Conservation (phyloP, 2,113 vertebrate species). For the Colius striatus region DNA sequence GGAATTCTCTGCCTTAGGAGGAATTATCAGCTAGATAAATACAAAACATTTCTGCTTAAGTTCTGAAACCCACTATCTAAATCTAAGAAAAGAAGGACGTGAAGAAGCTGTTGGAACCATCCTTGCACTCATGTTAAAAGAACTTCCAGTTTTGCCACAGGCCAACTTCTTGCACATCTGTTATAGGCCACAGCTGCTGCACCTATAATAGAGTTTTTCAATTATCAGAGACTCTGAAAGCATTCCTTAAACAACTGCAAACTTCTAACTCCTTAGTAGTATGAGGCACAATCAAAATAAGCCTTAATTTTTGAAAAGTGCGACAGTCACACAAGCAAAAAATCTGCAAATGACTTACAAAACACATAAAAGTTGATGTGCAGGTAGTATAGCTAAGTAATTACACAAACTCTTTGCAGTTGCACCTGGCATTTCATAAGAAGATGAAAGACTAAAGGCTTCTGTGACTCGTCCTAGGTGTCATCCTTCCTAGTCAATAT, state of each 20-base stretch:
- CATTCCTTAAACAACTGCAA: background rate
- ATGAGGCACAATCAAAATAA: background rate
- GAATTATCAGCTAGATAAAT: background rate
- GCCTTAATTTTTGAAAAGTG: background rate
- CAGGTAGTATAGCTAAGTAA: background rate
- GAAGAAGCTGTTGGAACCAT: background rate
- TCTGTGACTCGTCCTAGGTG: background rate
- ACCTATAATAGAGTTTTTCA: background rate
- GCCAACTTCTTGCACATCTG: background rate
- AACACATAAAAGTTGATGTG: background rate
- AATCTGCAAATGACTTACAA: background rate
- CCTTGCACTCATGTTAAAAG: background rate
- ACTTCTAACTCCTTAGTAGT: background rate
- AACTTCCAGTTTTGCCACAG: background rate
- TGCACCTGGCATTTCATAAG: background rate
- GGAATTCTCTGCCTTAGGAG: background rate
- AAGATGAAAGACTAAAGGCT: background rate
- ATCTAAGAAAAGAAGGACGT: background rate
- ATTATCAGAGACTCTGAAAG: background rate
- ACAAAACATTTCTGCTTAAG: background rate
- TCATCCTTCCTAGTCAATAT: background rate
- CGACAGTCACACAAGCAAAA: background rate
- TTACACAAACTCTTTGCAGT: background rate
- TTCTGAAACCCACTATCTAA: background rate
- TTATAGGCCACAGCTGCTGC: fast-evolving